Conservation (phyloP, 2,797 vertebrate genomes). For the Dromococcyx pavoninus region DNA sequence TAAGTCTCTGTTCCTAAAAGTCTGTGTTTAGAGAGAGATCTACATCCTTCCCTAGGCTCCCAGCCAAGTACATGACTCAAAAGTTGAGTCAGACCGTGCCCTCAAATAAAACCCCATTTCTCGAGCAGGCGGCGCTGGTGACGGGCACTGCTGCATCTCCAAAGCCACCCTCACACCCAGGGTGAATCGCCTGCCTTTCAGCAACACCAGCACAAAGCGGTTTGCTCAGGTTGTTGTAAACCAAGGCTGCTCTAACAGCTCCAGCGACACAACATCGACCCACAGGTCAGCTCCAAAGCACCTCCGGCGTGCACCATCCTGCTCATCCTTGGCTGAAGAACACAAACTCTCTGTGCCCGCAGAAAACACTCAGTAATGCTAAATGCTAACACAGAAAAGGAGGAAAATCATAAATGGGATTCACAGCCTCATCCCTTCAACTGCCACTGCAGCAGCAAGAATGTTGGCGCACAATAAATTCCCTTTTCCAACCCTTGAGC, state of each 20-base stretch:
- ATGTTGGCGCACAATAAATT: background rate
- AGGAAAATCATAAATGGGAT: background rate
- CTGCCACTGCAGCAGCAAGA: background rate
- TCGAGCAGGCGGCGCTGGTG: background rate
- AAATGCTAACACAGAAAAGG: background rate
- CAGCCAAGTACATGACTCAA: background rate
- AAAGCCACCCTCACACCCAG: background rate
- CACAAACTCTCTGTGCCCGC: background rate
- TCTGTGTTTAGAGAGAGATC: background rate
- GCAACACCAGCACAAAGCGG: fast-evolving
- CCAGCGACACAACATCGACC: background rate
- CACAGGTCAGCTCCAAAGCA: background rate
- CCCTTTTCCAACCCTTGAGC: background rate
- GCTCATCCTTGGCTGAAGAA: background rate
- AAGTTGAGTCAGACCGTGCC: background rate
- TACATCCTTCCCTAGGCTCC: background rate
- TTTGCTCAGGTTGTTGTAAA: background rate
- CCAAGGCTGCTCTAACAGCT: background rate
- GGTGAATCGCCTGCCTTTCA: background rate
- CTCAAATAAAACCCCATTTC: background rate
- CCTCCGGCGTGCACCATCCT: background rate
- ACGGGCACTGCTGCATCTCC: background rate
- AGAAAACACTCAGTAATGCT: background rate
- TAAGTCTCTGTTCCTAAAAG: background rate
- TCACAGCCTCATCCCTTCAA: background rate